Evolutionary conservation across 2,113 vertebrate genomes (phyloP), one percentile per base, ranked within the genome.

Genomic region (Urocolius indicus): DNA sequence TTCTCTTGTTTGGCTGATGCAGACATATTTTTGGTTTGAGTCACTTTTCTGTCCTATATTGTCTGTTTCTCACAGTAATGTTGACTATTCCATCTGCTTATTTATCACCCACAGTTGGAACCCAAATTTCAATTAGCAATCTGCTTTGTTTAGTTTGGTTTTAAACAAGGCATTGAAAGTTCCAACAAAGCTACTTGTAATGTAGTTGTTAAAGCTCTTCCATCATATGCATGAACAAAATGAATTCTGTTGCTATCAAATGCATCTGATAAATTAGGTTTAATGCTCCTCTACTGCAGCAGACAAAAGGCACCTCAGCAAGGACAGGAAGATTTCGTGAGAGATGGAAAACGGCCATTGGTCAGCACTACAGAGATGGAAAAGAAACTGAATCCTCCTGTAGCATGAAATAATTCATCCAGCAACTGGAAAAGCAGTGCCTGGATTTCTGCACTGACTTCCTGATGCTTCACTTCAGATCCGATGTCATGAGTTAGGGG

Each of bases 61-160:
- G 79, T 72, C 79, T 90, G 52, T 52, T 83, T 84, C 83, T 93
- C 69, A 43, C 85, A 94, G 45, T 21, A 84, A 57, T 61, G 92
- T 94, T 96, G 95, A 78, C 85, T 87, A 41, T 84, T 96, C 92
- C 93, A 82, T 96, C 94, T 95, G 92, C 43, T 95, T 95, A 95
- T 95, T 97, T 95, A 90, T 96, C 87, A 84, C 86, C 92, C 80
- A 15, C 78, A 13, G 55, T 78, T 90, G 10, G 55, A 95, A 96
- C 13, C 20, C 2, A 11, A 78, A 95, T 96, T 94, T 92, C 92
- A 95, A 96, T 97, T 93, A 95, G 92, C 95, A 96, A 92, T 93
- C 94, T 95, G 93, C 78, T 95, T 92, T 94, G 89, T 92, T 93
- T 88, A 43, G 85, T 51, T 90, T 93, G 52, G 67, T 88, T 84